phyloP scores from a whole-genome alignment of 1,140 invertebrate genomes.

The Ostrea denselamellosa region DNA sequence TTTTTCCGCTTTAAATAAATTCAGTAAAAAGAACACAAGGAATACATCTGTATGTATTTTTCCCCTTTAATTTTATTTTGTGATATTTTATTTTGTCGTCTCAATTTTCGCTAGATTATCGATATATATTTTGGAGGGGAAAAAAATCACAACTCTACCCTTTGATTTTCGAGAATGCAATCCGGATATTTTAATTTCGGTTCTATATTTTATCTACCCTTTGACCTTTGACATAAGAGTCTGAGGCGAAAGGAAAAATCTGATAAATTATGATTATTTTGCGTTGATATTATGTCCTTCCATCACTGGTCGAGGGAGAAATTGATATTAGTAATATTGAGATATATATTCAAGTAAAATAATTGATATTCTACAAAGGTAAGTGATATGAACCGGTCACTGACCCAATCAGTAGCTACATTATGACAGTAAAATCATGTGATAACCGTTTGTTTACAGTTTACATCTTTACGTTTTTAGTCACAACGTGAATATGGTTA shows the following conservation, averaged over 20 bases:
- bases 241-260: background rate
- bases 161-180: background rate
- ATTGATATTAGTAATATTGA: background rate
- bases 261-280: constrained; percentile 38
- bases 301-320: background rate
- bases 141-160: no score
- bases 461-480: background rate
- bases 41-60: no score
- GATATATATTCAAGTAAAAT: background rate
- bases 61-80: no score
- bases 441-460: background rate
- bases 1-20: background rate
- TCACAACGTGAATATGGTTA: no score
- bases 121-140: no score
- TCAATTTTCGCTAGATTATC: no score
- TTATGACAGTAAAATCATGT: background rate
- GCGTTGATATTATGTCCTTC: constrained; percentile 11
- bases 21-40: no score
- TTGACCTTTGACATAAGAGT: constrained; percentile 4
- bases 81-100: no score
- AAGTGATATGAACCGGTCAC: background rate
- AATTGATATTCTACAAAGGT: background rate
- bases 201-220: background rate
- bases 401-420: background rate
- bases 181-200: background rate